A percentile compares a stretch with the other conserved stretches of the same genome.
These are phyloP conservation scores for Serripes groenlandicus DNA, from an alignment of 2,888 invertebrate species.

Conservation along the genomic window DNA sequence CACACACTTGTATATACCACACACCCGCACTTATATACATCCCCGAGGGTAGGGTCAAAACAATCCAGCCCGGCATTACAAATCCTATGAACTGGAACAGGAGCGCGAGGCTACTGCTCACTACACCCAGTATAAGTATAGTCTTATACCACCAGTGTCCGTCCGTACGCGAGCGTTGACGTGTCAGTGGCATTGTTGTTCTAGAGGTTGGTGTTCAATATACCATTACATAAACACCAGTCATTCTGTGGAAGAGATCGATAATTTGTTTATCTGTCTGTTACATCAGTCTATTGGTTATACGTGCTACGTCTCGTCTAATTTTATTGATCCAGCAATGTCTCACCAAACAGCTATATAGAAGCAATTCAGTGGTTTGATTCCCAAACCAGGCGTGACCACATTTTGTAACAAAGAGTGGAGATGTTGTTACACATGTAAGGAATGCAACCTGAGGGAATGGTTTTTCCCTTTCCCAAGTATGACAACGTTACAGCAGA, in stretches of 20 bases:
- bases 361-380: no score
- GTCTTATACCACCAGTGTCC: constrained; percentile 55
- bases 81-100: constrained; percentile 62
- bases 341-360: no score
- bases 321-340: no score
- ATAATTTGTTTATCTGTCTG: neutral
- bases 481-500: no score
- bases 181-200: constrained; percentile 41
- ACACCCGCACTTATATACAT: constrained; percentile 55
- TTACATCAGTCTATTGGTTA: neutral
- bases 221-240: neutral
- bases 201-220: neutral
- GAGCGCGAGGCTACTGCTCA: constrained; percentile 37
- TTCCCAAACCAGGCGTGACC: no score
- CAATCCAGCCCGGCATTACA: constrained; percentile 65
- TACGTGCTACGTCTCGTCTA: neutral
- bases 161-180: constrained; percentile 55
- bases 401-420: no score
- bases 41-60: constrained; percentile 53
- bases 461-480: no score
- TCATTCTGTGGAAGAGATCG: neutral
- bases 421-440: no score
- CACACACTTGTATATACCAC: constrained; percentile 65
- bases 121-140: constrained; percentile 31
- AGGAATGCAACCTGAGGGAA: no score